phyloP scores from a whole-genome alignment of 2,888 invertebrate species.

The Opisthograptis luteolata region DNA sequence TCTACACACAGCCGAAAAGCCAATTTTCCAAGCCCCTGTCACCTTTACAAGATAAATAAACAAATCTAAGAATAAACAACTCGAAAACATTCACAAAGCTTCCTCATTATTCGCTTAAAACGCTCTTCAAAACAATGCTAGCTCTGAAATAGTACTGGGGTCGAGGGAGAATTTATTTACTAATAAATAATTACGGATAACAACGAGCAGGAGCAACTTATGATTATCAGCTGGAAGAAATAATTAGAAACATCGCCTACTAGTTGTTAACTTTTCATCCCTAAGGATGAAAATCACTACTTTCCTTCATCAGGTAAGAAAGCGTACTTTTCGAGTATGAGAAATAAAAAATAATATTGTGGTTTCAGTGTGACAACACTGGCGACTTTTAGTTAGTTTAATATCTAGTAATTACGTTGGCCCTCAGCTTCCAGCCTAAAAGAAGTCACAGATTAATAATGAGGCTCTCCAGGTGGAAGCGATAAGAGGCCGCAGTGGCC shows the following conservation, averaged over 20 bases:
- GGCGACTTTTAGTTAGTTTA: too few species aligned
- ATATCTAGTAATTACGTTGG: neutral
- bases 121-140: constrained; percentile 35
- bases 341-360: too few species aligned
- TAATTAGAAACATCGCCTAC: too few species aligned
- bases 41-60: constrained; percentile 24
- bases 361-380: too few species aligned
- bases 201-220: too few species aligned
- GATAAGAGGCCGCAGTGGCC: constrained; percentile 53
- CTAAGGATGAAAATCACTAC: too few species aligned
- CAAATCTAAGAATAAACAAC: constrained; percentile 35
- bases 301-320: too few species aligned
- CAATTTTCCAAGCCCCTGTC: constrained; percentile 13
- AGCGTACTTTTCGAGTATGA: too few species aligned
- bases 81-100: constrained; percentile 35
- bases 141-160: constrained; percentile 21
- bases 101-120: constrained; percentile 38
- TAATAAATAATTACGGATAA: too few species aligned
- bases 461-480: constrained; percentile 49
- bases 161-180: neutral
- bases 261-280: too few species aligned
- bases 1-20: constrained; percentile 8
- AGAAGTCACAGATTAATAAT: constrained; percentile 32
- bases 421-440: constrained; percentile 18
- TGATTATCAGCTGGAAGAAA: too few species aligned